A percentile compares a stretch with the other conserved stretches of the same genome.
Evolutionary conservation across 1,140 invertebrate genomes (phyloP).

Genomic region (Ostrea edulis): DNA sequence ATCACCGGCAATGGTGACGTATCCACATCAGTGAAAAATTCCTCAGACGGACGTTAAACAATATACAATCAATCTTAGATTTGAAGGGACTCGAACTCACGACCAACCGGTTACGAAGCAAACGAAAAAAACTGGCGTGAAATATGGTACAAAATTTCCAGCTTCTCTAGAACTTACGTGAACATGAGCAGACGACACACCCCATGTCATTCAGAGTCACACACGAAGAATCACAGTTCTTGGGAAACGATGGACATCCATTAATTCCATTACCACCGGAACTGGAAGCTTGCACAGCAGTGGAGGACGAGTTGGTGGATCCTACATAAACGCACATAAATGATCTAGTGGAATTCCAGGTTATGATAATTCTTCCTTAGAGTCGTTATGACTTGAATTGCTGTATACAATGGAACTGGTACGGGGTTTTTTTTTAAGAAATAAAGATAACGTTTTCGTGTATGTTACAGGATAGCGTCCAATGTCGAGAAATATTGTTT

Average conservation of each 20-base stretch:
- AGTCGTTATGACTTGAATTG: not conserved
- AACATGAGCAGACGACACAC: conserved; percentile 31
- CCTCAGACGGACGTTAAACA: no score
- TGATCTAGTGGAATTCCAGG: not conserved
- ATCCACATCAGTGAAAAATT: no score
- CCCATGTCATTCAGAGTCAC: conserved; percentile 31
- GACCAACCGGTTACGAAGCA: no score
- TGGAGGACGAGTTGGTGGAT: not conserved
- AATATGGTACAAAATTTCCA: no score
- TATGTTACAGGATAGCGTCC: no score
- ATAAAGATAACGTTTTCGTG: no score
- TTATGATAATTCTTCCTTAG: not conserved
- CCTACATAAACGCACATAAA: not conserved
- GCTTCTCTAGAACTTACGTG: not conserved
- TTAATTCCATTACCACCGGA: not conserved
- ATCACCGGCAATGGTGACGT: no score
- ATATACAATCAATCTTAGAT: no score
- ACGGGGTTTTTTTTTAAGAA: not conserved
- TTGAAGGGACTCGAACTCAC: no score
- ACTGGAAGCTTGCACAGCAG: not conserved
- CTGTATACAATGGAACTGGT: not conserved
- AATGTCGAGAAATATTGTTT: no score
- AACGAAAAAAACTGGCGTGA: no score
- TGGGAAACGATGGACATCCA: conserved; percentile 30
- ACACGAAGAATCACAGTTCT: conserved; percentile 35